phyloP scores from a whole-genome alignment of 1,140 invertebrate species.

The Oedothorax gibbosus region DNA sequence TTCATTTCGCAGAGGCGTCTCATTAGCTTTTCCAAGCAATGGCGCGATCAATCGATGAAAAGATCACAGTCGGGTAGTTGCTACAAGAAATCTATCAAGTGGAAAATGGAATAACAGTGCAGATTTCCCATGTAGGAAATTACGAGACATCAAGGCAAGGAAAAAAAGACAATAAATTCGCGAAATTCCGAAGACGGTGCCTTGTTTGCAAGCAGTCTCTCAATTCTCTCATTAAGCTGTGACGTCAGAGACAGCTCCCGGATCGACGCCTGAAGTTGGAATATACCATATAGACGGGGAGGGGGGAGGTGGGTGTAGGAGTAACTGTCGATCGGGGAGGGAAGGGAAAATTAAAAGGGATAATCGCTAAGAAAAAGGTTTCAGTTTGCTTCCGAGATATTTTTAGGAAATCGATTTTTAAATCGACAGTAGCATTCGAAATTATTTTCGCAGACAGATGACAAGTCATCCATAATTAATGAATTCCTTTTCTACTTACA shows the following conservation, averaged over 20 bases:
- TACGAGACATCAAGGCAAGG: conserved; percentile 20
- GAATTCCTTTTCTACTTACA: conserved; percentile 14
- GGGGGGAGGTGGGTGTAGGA: conserved; percentile 56
- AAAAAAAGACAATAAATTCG: conserved; percentile 7
- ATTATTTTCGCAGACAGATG: not conserved
- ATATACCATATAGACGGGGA: conserved; percentile 55
- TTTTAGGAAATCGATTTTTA: too few relatives aligned
- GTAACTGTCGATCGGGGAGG: conserved; percentile 22
- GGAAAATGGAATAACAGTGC: not conserved
- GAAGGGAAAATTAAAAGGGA: conserved; percentile 20
- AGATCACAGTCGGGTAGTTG: conserved; percentile 9
- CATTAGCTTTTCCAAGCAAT: conserved; percentile 21
- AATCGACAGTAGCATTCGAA: not conserved
- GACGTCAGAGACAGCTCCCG: conserved; percentile 58
- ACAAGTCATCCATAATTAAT: conserved; percentile 7
- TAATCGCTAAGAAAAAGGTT: not conserved
- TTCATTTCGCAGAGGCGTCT: conserved; percentile 16
- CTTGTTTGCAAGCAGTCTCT: conserved; percentile 15
- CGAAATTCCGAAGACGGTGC: conserved; percentile 11
- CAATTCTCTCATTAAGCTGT: conserved; percentile 27
- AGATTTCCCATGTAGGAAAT: not conserved
- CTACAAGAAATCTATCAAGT: conserved; percentile 12
- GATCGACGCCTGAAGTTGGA: conserved; percentile 58
- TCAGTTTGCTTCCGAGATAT: too few relatives aligned
- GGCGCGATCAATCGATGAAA: conserved; percentile 47